Evolutionary conservation across 2,797 vertebrate genomes (phyloP), one percentile per base, ranked within the genome.

Genomic region (Cynodonichthys magdalenae): DNA sequence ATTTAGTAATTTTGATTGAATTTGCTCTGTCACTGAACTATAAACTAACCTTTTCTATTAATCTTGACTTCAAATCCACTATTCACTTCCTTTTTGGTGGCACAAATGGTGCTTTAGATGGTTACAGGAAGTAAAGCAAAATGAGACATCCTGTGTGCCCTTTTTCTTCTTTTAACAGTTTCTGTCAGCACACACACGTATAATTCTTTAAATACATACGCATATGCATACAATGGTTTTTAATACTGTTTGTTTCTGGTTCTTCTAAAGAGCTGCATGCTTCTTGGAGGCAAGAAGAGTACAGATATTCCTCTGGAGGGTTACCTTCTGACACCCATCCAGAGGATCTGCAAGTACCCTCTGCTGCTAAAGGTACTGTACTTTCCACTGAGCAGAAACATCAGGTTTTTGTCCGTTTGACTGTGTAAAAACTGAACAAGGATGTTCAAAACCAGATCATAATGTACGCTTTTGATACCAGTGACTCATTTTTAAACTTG

Each of bases 341-440:
- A 99, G 93, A 95, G 98, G 85, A 99, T 99, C 89, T 99, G 98
- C 95, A 99, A 99, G 88, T 99, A 99, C 47, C 98, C 98, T 3
- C 95, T 99, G 51, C 93, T 99, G 50, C 93, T 99, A 20, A 99
- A 97, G 96, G 98, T 99, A 93, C 4, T 1, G 12, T 34, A 9
- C 62, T 24, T 15, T 7, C 24, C 36, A 18, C 24, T 20, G 6
- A 15, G 4, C 20, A 17, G 6, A 24, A 24, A 24, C 2, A 24
- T 24, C 50, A n/a, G n/a, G n/a, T n/a, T n/a, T n/a, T n/a, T n/a
- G n/a, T n/a, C n/a, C n/a, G n/a, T n/a, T n/a, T 41, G 15, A 8
- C 44, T 52, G 15, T 18, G n/a, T 53, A 6, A 47, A 52, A 61
- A 66, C 14, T 1, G 27, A 61, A 49, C 0, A 4, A 17, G 3